Base-by-base conservation (phyloP, 2,797 vertebrate genomes). In the Scolopax bukidnonensis region DNA sequence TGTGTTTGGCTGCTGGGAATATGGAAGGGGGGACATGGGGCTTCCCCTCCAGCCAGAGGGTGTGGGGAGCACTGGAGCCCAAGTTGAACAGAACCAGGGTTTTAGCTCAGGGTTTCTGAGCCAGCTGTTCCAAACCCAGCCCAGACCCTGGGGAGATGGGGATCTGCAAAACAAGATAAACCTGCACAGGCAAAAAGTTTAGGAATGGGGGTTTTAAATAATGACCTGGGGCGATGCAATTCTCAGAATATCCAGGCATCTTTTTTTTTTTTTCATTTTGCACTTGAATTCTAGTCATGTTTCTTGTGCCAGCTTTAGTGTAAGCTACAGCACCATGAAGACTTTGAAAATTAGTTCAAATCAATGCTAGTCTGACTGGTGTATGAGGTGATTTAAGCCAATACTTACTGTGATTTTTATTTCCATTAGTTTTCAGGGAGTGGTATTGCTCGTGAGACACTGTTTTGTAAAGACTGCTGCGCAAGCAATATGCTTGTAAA, bases 401-500 rank as follows among this genome's bases (percentile, higher is more conserved):
- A 74, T 11, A 43, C 43, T 50, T 53, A 33, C 87, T 77, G 70
- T 95, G 90, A 88, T 93, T 89, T 89, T 84, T 13, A 24, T 60
- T 54, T 65, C 41, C 51, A 57, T 76, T 54, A 43, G 24, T 93
- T 95, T 92, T 91, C 91, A 95, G 93, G 93, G 75, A 86, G 47
- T 33, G 86, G 68, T 41, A 50, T 33, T 24, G 65, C 61, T 74
- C 3, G 16, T 74, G 50, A 75, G 60, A 40, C 8, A 54, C 57
- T 33, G 69, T 84, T 78, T 40, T 93, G 91, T 87, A 75, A 45
- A 25, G 89, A 48, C 51, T 87, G 76, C 78, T 64, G 79, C 65
- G 30, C 36, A 86, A 94, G 95, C 70, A 59, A 24, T 18, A 19
- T 10, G 7, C 92, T 86, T 97, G 96, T 96, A 78, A 92, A 78